Evolutionary conservation across 1,140 invertebrate species (phyloP).

Genomic region (Meloidogyne exigua): DNA sequence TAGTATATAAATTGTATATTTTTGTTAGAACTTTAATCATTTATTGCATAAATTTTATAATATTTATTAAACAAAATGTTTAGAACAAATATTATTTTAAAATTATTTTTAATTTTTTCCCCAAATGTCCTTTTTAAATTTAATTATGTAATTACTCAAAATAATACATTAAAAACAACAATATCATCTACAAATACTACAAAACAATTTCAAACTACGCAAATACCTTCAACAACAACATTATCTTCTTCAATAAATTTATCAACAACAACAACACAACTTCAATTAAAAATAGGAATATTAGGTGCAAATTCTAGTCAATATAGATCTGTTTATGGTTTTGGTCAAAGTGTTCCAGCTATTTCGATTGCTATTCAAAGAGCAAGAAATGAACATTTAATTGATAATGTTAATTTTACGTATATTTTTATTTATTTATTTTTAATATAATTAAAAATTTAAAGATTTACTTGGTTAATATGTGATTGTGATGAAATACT

Average conservation of each 20-base stretch:
- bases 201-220: background rate
- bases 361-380: constrained; percentile 26
- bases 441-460: constrained; percentile 10
- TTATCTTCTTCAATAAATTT: background rate
- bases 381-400: constrained; percentile 3
- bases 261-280: background rate
- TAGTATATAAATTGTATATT: too few species aligned
- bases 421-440: background rate
- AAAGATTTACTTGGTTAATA: constrained; percentile 41
- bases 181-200: background rate
- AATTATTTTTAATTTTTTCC: too few species aligned
- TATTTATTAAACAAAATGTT: too few species aligned
- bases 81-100: too few species aligned
- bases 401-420: constrained; percentile 38
- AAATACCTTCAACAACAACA: background rate
- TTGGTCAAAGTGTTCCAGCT: constrained; percentile 35
- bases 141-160: background rate
- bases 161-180: constrained; percentile 3
- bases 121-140: background rate
- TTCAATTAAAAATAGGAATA: constrained; percentile 29
- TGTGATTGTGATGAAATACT: constrained; percentile 38
- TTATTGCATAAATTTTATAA: too few species aligned
- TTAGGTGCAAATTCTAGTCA: constrained; percentile 28
- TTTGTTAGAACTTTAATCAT: too few species aligned
- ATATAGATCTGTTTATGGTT: constrained; percentile 23